Conservation (phyloP, 2,888 invertebrate species). For the Oscheius myriophilus region DNA sequence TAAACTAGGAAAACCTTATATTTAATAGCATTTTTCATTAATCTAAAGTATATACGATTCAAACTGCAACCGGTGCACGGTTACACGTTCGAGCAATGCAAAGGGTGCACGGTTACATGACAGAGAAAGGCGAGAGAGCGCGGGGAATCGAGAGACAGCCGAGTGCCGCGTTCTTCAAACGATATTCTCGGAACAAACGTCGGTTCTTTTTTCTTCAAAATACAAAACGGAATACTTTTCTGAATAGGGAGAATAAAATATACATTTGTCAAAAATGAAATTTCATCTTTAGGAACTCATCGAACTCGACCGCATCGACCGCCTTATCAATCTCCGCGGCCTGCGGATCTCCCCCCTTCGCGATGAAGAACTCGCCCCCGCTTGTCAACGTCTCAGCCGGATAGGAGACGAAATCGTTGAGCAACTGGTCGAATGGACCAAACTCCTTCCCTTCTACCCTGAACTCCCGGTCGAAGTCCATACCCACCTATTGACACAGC, state of each 20-base stretch:
- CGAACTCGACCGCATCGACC: constrained; percentile 95
- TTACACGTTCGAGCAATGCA: no score
- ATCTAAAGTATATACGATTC: no score
- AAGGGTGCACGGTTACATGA: no score
- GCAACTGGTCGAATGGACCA: constrained; percentile 98
- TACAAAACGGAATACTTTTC: no score
- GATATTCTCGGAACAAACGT: no score
- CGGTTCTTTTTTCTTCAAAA: no score
- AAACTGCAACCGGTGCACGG: no score
- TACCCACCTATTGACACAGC: constrained; percentile 92
- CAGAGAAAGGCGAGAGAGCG: no score
- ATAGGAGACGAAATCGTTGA: constrained; percentile 93
- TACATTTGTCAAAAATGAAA: background rate
- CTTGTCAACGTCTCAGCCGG: constrained; percentile 60
- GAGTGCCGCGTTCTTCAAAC: no score
- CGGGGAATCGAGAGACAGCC: no score
- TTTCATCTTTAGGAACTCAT: constrained; percentile 77
- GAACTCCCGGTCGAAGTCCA: constrained; percentile 93
- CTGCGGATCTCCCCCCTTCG: constrained; percentile 82
- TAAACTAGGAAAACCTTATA: no score
- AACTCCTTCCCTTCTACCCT: constrained; percentile 93
- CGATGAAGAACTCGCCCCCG: constrained; percentile 84
- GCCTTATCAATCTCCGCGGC: constrained; percentile 84
- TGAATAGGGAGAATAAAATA: background rate
- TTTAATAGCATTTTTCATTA: no score